Percentiles rank a stretch among this genome's conserved stretches.
These are phyloP conservation scores for Incurvaria masculella DNA, from an alignment of 2,888 invertebrate genomes.

Conservation along the genomic window DNA sequence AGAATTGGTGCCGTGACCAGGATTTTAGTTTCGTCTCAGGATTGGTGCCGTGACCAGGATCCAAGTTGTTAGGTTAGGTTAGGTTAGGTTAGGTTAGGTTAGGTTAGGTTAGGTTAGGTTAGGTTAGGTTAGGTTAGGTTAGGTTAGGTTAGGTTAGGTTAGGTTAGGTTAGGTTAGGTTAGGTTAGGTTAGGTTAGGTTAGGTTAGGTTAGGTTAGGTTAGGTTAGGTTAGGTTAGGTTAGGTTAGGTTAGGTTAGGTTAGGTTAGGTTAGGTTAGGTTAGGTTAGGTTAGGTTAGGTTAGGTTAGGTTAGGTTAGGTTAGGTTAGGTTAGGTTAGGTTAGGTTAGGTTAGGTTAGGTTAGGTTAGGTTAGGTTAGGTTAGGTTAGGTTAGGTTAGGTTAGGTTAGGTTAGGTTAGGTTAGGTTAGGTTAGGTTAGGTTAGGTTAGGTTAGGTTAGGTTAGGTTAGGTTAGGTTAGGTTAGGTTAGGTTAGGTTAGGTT, in stretches of 20 bases:
- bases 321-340: constrained; percentile 2
- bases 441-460: constrained; percentile 2
- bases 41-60: no score
- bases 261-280: constrained; percentile 2
- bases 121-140: constrained; percentile 2
- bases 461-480: constrained; percentile 2
- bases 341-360: constrained; percentile 2
- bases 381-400: constrained; percentile 2
- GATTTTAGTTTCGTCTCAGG: no score
- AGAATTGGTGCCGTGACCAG: no score
- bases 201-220: constrained; percentile 2
- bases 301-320: constrained; percentile 2
- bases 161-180: constrained; percentile 2
- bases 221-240: constrained; percentile 2
- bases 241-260: constrained; percentile 2
- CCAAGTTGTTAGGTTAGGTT: no score
- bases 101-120: constrained; percentile 2
- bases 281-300: constrained; percentile 2
- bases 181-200: constrained; percentile 2
- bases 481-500: constrained; percentile 2
- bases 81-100: constrained; percentile 2
- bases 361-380: constrained; percentile 2
- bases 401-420: constrained; percentile 2
- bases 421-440: constrained; percentile 2
- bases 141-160: constrained; percentile 2